A percentile compares a stretch with the other conserved stretches of the same genome.
Conservation (phyloP, 2,113 vertebrate genomes). For the Willisornis vidua region DNA sequence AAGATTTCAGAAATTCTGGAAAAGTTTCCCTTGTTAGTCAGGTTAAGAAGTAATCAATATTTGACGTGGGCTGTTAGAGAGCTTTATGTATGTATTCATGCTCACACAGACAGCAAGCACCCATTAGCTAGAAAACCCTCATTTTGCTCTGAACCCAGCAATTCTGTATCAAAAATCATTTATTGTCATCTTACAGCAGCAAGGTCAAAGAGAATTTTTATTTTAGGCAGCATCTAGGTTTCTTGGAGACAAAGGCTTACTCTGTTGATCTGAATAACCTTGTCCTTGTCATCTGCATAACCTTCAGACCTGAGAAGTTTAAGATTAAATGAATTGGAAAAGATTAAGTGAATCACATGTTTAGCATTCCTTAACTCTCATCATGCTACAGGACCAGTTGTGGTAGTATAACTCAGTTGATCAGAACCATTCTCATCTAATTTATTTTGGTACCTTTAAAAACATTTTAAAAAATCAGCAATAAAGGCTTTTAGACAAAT, state of each 20-base stretch:
- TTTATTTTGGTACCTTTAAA: neutral
- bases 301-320: neutral
- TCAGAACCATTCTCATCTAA: neutral
- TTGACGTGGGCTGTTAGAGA: neutral
- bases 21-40: neutral
- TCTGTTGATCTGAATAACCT: neutral
- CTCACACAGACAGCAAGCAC: neutral
- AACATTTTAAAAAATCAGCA: neutral
- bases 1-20: neutral
- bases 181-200: neutral
- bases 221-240: constrained; percentile 13
- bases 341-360: neutral
- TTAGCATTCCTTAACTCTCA: neutral
- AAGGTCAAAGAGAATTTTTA: neutral
- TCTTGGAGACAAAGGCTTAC: neutral
- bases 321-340: constrained; percentile 5
- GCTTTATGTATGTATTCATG: neutral
- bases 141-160: neutral
- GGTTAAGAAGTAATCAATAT: neutral
- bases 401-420: neutral
- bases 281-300: constrained; percentile 3
- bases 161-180: neutral
- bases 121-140: neutral
- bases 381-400: neutral
- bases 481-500: neutral